These are phyloP conservation scores for Latheticus oryzae DNA, from an alignment of 2,888 invertebrate species.

Conservation along the genomic window DNA sequence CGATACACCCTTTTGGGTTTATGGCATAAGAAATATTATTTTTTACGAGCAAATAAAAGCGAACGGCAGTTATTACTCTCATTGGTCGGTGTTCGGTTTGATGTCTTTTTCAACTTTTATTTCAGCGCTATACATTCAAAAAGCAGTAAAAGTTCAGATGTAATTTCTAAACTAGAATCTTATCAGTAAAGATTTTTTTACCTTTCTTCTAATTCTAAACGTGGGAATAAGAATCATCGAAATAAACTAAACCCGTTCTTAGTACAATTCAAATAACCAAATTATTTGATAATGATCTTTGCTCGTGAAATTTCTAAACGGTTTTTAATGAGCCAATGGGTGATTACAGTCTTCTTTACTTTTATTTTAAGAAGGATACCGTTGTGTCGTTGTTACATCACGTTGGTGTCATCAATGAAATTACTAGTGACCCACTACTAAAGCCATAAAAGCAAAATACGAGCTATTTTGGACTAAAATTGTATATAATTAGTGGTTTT, in stretches of 20 bases:
- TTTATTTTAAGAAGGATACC: slow-evolving; percentile 18
- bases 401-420: slow-evolving; percentile 12
- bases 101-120: not conserved
- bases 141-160: not conserved
- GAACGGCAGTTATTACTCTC: not conserved
- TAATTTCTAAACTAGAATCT: not conserved
- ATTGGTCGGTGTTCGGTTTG: slow-evolving; percentile 6
- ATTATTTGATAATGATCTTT: slow-evolving; percentile 33
- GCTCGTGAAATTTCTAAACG: slow-evolving; percentile 31
- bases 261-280: slow-evolving; percentile 25
- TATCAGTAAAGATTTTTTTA: not conserved
- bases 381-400: slow-evolving; percentile 19
- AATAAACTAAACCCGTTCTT: slow-evolving; percentile 4
- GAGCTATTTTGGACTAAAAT: too few species aligned
- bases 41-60: slow-evolving; percentile 4
- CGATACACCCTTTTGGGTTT: not conserved
- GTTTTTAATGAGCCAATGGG: slow-evolving; percentile 31
- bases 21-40: slow-evolving; percentile 1
- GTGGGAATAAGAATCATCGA: slow-evolving; percentile 1
- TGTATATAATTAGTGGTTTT: too few species aligned
- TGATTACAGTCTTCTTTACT: slow-evolving; percentile 20
- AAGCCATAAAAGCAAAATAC: too few species aligned
- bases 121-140: slow-evolving; percentile 1
- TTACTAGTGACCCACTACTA: slow-evolving; percentile 6
- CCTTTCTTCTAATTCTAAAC: slow-evolving; percentile 1